Percentiles rank a stretch among this genome's conserved stretches.
These are phyloP conservation scores for Stramonita haemastoma DNA, from an alignment of 2,888 invertebrate species.

Conservation along the genomic window DNA sequence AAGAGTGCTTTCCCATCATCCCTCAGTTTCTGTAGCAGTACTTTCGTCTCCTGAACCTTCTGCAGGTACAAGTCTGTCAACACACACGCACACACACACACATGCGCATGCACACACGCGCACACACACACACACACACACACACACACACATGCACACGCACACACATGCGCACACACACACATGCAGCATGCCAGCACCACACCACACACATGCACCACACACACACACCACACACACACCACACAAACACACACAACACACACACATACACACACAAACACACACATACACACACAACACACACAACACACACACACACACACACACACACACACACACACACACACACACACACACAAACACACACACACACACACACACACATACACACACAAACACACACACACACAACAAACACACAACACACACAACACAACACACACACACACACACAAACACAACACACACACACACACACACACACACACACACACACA, in stretches of 20 bases:
- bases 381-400: background rate
- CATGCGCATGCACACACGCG: background rate
- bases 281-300: background rate
- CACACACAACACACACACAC: background rate
- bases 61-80: constrained; percentile 65
- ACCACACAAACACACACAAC: background rate
- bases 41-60: constrained; percentile 80
- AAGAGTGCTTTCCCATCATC: constrained; percentile 91
- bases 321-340: background rate
- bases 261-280: background rate
- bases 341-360: background rate
- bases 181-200: too few relatives aligned
- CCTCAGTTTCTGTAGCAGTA: constrained; percentile 87
- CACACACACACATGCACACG: background rate
- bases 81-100: background rate
- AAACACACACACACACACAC: background rate
- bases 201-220: too few relatives aligned
- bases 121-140: background rate
- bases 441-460: constrained; percentile 16
- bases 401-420: background rate
- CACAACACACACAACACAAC: too few relatives aligned
- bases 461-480: background rate
- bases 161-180: constrained; percentile 18
- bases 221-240: background rate
- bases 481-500: background rate